These are phyloP conservation scores for Ornithorhynchus anatinus DNA, from an alignment of 2,113 vertebrate genomes.

Conservation along the genomic window DNA sequence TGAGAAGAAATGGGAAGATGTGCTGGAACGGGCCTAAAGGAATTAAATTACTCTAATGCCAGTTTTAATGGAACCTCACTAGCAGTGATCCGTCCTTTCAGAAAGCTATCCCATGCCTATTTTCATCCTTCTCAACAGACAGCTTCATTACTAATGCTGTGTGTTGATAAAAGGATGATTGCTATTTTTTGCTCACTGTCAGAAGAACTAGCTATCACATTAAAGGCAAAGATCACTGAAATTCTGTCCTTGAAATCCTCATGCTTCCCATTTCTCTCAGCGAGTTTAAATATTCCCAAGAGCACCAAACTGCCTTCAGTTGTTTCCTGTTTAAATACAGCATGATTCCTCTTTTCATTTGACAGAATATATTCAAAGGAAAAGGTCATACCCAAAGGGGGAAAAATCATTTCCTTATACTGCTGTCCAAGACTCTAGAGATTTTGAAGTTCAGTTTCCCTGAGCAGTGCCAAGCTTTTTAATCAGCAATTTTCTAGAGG, in stretches of 20 bases:
- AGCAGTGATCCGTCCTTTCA: constrained; percentile 22
- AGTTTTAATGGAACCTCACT: constrained; percentile 55
- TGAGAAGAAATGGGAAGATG: constrained; percentile 40
- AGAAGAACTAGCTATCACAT: constrained; percentile 44
- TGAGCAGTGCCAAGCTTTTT: constrained; percentile 19
- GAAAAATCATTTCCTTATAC: constrained; percentile 69
- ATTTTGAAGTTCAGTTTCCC: constrained; percentile 64
- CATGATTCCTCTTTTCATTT: constrained; percentile 65
- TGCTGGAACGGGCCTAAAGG: constrained; percentile 31
- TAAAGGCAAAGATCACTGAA: neutral
- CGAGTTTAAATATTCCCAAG: constrained; percentile 67
- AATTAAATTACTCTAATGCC: constrained; percentile 60
- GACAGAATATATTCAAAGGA: constrained; percentile 60
- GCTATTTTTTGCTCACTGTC: constrained; percentile 45
- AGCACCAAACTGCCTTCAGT: constrained; percentile 57
- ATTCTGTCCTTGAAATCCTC: constrained; percentile 60
- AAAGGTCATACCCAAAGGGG: constrained; percentile 66
- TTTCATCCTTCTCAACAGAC: constrained; percentile 38
- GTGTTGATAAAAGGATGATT: constrained; percentile 58
- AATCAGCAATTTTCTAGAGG: constrained; percentile 4
- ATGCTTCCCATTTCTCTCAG: constrained; percentile 65
- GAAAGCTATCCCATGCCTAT: constrained; percentile 28
- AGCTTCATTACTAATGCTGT: constrained; percentile 25
- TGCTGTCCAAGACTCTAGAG: constrained; percentile 55
- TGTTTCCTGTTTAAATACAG: constrained; percentile 71